Evolutionary conservation across 2,888 invertebrate species (phyloP).

Genomic region (Zonitis immaculata): DNA sequence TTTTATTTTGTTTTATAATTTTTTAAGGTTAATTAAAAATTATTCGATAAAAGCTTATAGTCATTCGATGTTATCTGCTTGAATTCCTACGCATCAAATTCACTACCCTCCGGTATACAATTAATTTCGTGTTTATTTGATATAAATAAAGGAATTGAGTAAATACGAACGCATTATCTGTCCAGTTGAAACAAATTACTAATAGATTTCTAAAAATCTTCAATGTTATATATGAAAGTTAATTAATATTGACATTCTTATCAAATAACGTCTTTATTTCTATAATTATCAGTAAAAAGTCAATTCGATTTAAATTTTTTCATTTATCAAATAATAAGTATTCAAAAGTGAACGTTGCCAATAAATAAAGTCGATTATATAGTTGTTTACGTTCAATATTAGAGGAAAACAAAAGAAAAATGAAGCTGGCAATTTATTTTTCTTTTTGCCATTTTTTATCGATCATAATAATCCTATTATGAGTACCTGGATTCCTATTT

Average conservation of each 20-base stretch:
- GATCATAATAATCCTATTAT: neutral
- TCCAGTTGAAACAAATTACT: neutral
- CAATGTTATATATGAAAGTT: neutral
- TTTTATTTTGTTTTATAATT: too few species aligned
- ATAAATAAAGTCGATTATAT: neutral
- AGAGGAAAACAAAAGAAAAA: neutral
- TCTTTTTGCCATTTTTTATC: neutral
- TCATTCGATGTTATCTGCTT: constrained; percentile 6
- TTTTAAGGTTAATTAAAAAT: neutral
- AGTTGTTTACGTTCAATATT: neutral
- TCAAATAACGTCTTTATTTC: neutral
- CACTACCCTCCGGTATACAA: constrained; percentile 14
- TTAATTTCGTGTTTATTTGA: constrained; percentile 20
- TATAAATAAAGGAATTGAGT: constrained; percentile 11
- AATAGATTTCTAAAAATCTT: neutral
- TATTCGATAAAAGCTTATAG: constrained; percentile 7
- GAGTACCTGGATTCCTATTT: too few species aligned
- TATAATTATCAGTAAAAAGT: neutral
- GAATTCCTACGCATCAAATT: constrained; percentile 17
- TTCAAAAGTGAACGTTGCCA: neutral
- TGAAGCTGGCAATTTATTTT: neutral
- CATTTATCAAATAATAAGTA: neutral
- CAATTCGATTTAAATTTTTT: neutral
- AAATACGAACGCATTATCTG: constrained; percentile 10
- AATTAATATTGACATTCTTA: neutral